Evolutionary conservation across 2,113 vertebrate genomes (phyloP).

Genomic region (Serinus canaria): DNA sequence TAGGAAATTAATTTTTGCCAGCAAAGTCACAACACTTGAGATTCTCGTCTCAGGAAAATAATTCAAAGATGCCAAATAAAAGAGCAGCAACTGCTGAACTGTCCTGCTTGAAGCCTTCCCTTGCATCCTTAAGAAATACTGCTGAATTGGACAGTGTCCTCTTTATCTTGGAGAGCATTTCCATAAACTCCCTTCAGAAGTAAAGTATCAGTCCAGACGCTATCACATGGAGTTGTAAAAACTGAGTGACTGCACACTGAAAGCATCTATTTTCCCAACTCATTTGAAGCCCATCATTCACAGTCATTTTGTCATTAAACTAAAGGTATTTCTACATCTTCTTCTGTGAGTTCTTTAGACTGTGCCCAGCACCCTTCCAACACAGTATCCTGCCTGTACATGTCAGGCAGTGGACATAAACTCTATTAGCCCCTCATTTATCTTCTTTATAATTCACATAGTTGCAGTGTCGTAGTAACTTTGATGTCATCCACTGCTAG

Average conservation of each 20-base stretch:
- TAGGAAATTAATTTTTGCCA: conserved; percentile 43
- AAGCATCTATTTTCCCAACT: not conserved
- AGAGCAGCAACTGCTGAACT: not conserved
- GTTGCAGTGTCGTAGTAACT: not conserved
- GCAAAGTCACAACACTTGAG: not conserved
- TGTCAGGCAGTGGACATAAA: not conserved
- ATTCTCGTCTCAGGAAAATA: not conserved
- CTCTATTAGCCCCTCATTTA: not conserved
- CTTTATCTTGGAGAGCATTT: not conserved
- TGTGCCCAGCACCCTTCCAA: not conserved
- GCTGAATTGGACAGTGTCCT: not conserved
- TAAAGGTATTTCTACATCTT: not conserved
- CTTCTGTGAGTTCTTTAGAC: not conserved
- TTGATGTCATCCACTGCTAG: accelerated
- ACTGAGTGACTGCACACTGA: accelerated
- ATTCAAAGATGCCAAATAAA: not conserved
- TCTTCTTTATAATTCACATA: not conserved
- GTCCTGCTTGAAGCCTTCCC: not conserved
- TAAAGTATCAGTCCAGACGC: not conserved
- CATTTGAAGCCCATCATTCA: not conserved
- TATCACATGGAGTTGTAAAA: not conserved
- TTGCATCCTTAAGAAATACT: not conserved
- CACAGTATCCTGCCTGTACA: accelerated
- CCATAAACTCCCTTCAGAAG: not conserved
- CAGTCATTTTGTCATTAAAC: not conserved